Base-by-base conservation (phyloP, 2,888 invertebrate genomes). In the Nasonovia ribisnigri region DNA sequence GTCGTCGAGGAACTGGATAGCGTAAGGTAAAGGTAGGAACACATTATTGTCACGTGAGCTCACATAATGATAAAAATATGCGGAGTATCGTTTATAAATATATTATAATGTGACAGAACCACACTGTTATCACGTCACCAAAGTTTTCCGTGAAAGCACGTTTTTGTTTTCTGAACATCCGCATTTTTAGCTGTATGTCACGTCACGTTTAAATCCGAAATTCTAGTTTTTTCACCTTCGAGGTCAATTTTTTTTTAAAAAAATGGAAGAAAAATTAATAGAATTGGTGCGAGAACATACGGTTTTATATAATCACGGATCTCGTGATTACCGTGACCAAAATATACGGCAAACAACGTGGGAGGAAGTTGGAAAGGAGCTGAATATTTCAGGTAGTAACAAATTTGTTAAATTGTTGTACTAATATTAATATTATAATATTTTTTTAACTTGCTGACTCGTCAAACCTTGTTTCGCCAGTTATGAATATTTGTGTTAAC, bases 401-500 rank as follows among this genome's bases (percentile, higher is more conserved):
- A 77, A 77, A 77, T 77, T 77, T 77, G 77, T 77, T 77, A 77
- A 77, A 77, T 77, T 77, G 24, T 86, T 86, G 86, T 86, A 77
- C 77, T 77, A 77, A 77, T 46, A 86, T 46, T 46, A 46, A 86
- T 86, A 86, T 46, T 86, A 86, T 46, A 46, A 46, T 86, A 86
- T 86, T 46, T 86, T 77, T 86, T 86, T 46, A 86, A 86, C 86
- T 86, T 46, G 86, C 46, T 86, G 46, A 86, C 86, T 86, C 86
- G 86, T 46, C 46, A 86, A 86, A 86, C 86, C 86, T 46, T 86
- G 86, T 86, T 43, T 42, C 46, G 86, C 86, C 86, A 86, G 86
- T 86, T 86, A 67, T 86, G 86, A 86, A 46, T 86, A 86, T 86
- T 86, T 86, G 86, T 86, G 86, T 86, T 86, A 86, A 43, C 86